Base-by-base conservation (phyloP, 2,797 vertebrate species). In the Urocyon cinereoargenteus region DNA sequence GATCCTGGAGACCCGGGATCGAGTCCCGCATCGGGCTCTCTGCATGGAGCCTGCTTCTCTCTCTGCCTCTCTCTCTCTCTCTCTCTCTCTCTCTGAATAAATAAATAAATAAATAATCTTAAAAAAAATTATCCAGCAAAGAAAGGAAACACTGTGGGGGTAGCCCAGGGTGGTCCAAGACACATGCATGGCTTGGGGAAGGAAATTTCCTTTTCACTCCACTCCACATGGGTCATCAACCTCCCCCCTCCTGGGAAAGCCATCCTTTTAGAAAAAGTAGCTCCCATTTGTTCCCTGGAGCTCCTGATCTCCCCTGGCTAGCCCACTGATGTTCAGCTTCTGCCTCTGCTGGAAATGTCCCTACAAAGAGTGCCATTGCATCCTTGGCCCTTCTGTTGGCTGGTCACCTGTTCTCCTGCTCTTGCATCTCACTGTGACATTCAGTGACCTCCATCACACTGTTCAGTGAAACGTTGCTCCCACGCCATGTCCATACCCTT, bases 311-410 rank as follows among this genome's bases (percentile, higher is more conserved):
- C 53, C 24, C 68, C 45, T 8, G 0, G 6, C 75, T 5, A 24
- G 22, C 36, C 16, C 36, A 4, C 16, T 2, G 2, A 15, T 13
- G 12, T 36, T 59, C 13, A 31, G 26, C 34, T 62, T 36, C 31
- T 21, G 3, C 14, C 16, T 24, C 18, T 0, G 4, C 31, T 21
- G 53, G n/a, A 11, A 22, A 24, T 6, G 4, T 19, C 59, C 26
- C 22, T 53, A 0, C 22, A 36, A 24, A 2, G 18, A 3, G 1
- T 1, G 24, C 10, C 1, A 0, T 16, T 14, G 4, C 40, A n/a
- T 21, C 11, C 28, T 12, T 36, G 15, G 7, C 6, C 22, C 11
- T 66, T 66, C 55, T 13, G 1, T 28, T 14, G 3, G 9, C 28
- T 2, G 3, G 21, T 2, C 13, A 0, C 18, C 6, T 45, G 40